phyloP scores from a whole-genome alignment of 2,888 invertebrate species.

The Thymelicus sylvestris region DNA sequence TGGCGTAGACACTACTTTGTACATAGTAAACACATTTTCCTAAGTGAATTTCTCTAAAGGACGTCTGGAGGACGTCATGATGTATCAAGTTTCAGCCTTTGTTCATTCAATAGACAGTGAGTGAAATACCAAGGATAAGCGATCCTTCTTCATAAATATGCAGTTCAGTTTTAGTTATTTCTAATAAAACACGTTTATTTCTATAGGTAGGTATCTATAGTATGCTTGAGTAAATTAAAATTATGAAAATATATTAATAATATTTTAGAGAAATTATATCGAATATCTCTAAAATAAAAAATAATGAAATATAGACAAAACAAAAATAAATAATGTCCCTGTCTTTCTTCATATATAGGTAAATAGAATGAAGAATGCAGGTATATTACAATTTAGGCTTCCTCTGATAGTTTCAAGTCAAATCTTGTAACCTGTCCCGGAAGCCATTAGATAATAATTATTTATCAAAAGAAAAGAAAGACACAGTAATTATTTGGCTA shows the following conservation, averaged over 20 bases:
- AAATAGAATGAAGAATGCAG: slow-evolving; percentile 28
- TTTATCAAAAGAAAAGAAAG: neutral
- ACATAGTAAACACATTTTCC: neutral
- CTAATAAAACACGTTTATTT: too few species aligned
- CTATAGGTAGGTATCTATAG: too few species aligned
- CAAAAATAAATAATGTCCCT: slow-evolving; percentile 10
- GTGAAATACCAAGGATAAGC: neutral
- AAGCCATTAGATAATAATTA: slow-evolving; percentile 43
- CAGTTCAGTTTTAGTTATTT: too few species aligned
- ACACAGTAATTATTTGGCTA: too few species aligned
- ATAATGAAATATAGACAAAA: too few species aligned
- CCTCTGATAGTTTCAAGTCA: slow-evolving; percentile 50
- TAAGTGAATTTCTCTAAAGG: neutral
- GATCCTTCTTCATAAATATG: too few species aligned
- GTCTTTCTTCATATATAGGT: slow-evolving; percentile 29
- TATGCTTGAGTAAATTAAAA: too few species aligned
- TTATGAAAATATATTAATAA: too few species aligned
- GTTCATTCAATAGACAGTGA: neutral
- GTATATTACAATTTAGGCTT: slow-evolving; percentile 47
- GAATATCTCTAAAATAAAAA: too few species aligned
- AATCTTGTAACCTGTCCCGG: slow-evolving; percentile 50
- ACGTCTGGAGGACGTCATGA: neutral
- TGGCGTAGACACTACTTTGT: too few species aligned
- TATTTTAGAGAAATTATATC: too few species aligned
- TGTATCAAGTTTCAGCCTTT: neutral